Percentiles rank a stretch among this genome's conserved stretches.
phyloP scores from a whole-genome alignment of 2,113 vertebrate genomes.

The Leiothrix lutea region DNA sequence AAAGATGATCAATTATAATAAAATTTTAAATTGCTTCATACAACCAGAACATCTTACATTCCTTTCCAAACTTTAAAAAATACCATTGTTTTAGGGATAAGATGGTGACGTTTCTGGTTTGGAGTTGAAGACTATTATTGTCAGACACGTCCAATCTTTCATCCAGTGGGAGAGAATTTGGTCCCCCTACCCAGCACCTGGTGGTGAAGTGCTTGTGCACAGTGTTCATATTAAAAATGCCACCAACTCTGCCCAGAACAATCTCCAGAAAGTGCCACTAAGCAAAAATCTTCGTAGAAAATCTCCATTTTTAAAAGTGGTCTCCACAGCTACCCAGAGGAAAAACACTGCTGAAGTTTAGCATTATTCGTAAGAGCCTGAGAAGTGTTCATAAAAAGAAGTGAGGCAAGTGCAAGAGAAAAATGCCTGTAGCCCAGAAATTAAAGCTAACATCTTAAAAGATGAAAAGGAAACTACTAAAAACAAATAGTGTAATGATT shows the following conservation, averaged over 20 bases:
- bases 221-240: not conserved
- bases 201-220: not conserved
- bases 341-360: not conserved
- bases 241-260: not conserved
- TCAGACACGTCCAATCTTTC: not conserved
- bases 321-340: not conserved
- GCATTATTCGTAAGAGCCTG: not conserved
- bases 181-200: not conserved
- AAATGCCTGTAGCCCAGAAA: not conserved
- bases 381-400: not conserved
- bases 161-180: not conserved
- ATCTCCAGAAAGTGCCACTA: not conserved
- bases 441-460: constrained; percentile 47
- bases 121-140: not conserved
- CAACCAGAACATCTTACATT: not conserved
- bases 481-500: constrained; percentile 31
- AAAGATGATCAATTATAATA: not conserved
- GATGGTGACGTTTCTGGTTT: not conserved
- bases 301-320: not conserved
- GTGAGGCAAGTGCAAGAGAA: constrained; percentile 11
- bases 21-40: not conserved
- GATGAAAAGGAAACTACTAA: constrained; percentile 14
- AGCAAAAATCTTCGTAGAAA: not conserved
- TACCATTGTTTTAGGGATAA: not conserved
- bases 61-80: not conserved